phyloP scores from a whole-genome alignment of 2,888 invertebrate genomes.

The Mantis religiosa region DNA sequence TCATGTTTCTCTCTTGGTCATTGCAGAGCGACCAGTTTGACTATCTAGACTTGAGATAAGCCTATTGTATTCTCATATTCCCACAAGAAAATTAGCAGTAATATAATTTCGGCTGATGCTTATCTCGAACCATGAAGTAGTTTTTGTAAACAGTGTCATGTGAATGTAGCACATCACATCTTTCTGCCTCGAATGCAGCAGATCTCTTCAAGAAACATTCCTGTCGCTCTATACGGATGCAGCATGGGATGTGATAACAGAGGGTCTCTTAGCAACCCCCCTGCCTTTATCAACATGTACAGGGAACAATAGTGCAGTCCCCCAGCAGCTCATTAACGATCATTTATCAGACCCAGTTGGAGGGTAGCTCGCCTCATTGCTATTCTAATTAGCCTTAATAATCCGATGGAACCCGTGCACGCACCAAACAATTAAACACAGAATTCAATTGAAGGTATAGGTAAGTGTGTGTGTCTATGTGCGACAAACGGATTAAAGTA shows the following conservation, averaged over 20 bases:
- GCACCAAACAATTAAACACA: constrained; percentile 4
- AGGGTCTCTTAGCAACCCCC: background rate
- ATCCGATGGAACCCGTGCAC: background rate
- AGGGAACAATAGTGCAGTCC: background rate
- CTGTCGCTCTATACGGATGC: no score
- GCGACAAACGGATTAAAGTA: background rate
- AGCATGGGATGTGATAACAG: background rate
- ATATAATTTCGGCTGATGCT: no score
- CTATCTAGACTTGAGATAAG: no score
- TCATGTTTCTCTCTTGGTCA: no score
- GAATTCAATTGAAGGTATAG: background rate
- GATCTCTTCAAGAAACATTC: no score
- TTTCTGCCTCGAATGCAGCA: background rate
- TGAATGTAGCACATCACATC: no score
- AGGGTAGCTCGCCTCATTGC: background rate
- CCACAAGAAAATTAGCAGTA: no score
- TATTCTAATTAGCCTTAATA: constrained; percentile 16
- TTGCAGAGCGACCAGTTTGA: no score
- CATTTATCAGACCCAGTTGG: constrained; percentile 4
- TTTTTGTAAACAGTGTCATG: no score
- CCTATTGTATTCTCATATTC: no score
- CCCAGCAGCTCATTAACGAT: background rate
- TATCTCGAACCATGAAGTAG: no score
- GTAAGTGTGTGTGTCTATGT: background rate
- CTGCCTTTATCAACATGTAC: background rate